phyloP scores from a whole-genome alignment of 2,113 vertebrate species.

The Sebastes schlegelii region DNA sequence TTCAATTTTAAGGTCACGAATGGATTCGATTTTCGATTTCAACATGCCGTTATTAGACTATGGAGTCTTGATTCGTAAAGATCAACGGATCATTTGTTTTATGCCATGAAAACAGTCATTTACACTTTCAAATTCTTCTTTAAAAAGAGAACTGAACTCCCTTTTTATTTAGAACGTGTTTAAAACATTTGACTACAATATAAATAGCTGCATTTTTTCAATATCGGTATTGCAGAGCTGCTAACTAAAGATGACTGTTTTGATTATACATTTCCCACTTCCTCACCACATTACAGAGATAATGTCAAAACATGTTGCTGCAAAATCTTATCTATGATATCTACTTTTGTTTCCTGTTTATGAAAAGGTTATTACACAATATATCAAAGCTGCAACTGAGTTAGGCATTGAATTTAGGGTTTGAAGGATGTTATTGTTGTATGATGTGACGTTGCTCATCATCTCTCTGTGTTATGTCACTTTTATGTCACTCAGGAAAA shows the following conservation, averaged over 20 bases:
- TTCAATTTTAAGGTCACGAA: too few relatives aligned
- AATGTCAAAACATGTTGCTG: not conserved
- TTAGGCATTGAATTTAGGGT: too few relatives aligned
- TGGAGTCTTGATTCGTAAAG: too few relatives aligned
- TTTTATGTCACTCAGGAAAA: constrained; percentile 32
- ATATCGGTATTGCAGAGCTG: not conserved
- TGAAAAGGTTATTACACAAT: not conserved
- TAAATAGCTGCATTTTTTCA: too few relatives aligned
- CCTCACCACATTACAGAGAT: not conserved
- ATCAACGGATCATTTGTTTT: too few relatives aligned
- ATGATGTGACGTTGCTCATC: not conserved
- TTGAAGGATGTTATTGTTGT: not conserved
- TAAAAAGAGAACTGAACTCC: too few relatives aligned
- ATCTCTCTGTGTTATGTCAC: constrained; percentile 22
- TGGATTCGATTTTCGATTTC: too few relatives aligned
- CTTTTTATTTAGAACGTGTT: too few relatives aligned
- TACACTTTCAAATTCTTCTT: too few relatives aligned
- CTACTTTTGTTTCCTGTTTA: not conserved
- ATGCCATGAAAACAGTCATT: too few relatives aligned
- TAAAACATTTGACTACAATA: too few relatives aligned
- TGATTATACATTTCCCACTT: not conserved
- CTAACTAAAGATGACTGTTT: not conserved
- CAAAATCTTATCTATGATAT: not conserved
- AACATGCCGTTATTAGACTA: too few relatives aligned
- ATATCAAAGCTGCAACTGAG: not conserved